A percentile compares a stretch with the other conserved stretches of the same genome.
These are phyloP conservation scores for Ptychochromis oligacanthus DNA, from an alignment of 2,113 vertebrate species.

Conservation along the genomic window DNA sequence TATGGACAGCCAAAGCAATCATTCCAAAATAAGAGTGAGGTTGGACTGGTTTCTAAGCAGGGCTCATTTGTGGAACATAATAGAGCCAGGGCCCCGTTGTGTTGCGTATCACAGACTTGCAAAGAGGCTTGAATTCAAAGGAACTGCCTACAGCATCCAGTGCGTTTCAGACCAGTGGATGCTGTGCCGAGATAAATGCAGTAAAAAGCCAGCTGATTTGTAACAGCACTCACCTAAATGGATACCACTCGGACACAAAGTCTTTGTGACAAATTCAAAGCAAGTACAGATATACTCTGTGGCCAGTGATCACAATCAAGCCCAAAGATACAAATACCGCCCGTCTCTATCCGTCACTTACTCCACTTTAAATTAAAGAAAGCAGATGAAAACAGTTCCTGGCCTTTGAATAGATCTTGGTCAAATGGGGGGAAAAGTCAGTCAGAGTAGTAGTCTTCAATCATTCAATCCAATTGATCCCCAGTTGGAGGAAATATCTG, in stretches of 20 bases:
- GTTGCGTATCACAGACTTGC: slow-evolving; percentile 26
- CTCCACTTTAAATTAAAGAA: slow-evolving; percentile 55
- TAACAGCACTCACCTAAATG: slow-evolving; percentile 54
- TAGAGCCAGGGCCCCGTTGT: slow-evolving; percentile 16
- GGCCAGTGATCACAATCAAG: slow-evolving; percentile 60
- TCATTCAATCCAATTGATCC: slow-evolving; percentile 76
- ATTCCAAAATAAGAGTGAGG: not conserved
- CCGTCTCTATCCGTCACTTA: slow-evolving; percentile 53
- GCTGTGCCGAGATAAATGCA: slow-evolving; percentile 67
- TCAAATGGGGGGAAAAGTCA: slow-evolving; percentile 50
- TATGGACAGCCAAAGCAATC: not conserved
- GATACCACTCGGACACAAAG: slow-evolving; percentile 16
- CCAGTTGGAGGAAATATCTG: slow-evolving; percentile 54
- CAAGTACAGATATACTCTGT: slow-evolving; percentile 28
- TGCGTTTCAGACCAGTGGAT: slow-evolving; percentile 52
- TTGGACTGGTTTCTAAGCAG: not conserved
- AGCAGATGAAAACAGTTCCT: slow-evolving; percentile 48
- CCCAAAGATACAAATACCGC: slow-evolving; percentile 42
- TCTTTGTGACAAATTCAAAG: slow-evolving; percentile 51
- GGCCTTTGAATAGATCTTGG: slow-evolving; percentile 35
- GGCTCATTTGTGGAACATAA: slow-evolving; percentile 22
- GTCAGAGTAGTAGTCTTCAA: slow-evolving; percentile 71
- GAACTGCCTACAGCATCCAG: slow-evolving; percentile 27
- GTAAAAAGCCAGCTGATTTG: slow-evolving; percentile 50
- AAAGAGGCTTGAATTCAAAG: slow-evolving; percentile 38